Conservation (phyloP, 2,797 vertebrate species). For the Nasua narica region DNA sequence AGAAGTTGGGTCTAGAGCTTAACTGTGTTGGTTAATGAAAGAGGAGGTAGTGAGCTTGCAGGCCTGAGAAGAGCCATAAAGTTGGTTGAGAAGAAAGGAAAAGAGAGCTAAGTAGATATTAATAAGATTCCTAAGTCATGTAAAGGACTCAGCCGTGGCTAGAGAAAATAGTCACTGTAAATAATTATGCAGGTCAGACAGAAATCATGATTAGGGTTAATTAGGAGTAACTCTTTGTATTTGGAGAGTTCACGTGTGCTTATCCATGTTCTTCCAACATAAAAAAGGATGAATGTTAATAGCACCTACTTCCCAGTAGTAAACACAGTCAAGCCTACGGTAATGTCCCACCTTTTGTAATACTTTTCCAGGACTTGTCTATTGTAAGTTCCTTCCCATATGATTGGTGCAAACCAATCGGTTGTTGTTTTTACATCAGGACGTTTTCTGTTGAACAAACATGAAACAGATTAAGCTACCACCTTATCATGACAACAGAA, state of each 20-base stretch:
- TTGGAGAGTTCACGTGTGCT: background rate
- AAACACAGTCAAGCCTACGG: constrained; percentile 80
- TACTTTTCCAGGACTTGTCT: constrained; percentile 73
- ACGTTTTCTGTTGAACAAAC: constrained; percentile 75
- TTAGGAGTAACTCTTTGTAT: background rate
- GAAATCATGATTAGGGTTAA: background rate
- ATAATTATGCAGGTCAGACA: background rate
- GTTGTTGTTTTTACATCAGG: constrained; percentile 83
- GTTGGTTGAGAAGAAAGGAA: constrained; percentile 7
- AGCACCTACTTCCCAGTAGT: constrained; percentile 81
- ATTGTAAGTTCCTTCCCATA: constrained; percentile 87
- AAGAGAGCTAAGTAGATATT: background rate
- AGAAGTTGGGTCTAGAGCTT: background rate
- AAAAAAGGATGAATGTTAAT: background rate
- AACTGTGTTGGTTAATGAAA: background rate
- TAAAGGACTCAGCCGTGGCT: background rate
- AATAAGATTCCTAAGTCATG: background rate
- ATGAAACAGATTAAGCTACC: background rate
- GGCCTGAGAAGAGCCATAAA: background rate
- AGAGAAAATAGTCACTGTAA: background rate
- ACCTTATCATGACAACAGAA: background rate
- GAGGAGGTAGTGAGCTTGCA: background rate
- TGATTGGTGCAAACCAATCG: constrained; percentile 83
- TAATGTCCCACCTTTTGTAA: constrained; percentile 77
- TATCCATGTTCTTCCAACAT: background rate